These are phyloP conservation scores for Celastrina argiolus DNA, from an alignment of 2,888 invertebrate species.

Conservation along the genomic window DNA sequence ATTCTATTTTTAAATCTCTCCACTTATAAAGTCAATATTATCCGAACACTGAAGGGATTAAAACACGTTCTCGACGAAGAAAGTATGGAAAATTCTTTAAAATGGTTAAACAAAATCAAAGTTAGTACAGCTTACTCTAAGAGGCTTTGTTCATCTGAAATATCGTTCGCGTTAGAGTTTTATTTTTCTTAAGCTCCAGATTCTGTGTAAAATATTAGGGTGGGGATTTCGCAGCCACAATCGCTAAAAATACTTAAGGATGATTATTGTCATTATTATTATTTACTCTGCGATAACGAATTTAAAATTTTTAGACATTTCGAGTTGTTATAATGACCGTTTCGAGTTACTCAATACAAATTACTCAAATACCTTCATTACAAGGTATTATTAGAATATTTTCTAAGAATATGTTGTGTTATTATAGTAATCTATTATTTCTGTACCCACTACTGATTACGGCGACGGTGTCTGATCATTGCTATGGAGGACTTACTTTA, in stretches of 20 bases:
- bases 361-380: too few relatives aligned
- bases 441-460: too few relatives aligned
- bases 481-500: too few relatives aligned
- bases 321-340: too few relatives aligned
- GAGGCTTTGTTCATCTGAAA: constrained; percentile 18
- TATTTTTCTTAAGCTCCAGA: constrained; percentile 11
- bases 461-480: too few relatives aligned
- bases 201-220: constrained; percentile 8
- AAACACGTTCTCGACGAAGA: background rate
- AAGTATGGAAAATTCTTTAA: background rate
- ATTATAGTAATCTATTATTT: too few relatives aligned
- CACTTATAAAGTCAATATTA: background rate
- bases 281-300: background rate
- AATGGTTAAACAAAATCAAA: constrained; percentile 14
- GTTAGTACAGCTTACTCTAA: constrained; percentile 3
- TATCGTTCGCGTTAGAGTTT: constrained; percentile 14
- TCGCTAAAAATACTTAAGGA: background rate
- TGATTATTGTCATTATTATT: background rate
- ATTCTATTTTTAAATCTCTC: background rate
- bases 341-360: too few relatives aligned
- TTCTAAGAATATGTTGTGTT: too few relatives aligned
- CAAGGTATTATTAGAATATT: too few relatives aligned
- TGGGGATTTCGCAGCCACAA: background rate
- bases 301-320: too few relatives aligned
- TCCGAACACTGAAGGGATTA: background rate